These are phyloP conservation scores for Montifringilla adamsi DNA, from an alignment of 2,113 vertebrate genomes.

Conservation along the genomic window DNA sequence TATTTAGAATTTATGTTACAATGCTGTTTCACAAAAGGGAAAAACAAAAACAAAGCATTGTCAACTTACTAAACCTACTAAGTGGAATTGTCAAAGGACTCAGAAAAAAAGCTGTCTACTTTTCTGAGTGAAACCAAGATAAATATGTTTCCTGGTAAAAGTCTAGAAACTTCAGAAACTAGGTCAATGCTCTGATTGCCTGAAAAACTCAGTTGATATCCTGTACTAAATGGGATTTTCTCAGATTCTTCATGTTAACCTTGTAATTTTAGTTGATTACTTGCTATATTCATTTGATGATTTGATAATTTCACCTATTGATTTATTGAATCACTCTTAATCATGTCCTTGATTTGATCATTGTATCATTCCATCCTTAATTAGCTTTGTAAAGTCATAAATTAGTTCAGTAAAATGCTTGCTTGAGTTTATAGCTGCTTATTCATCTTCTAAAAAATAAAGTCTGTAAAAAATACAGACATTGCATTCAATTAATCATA, in stretches of 20 bases:
- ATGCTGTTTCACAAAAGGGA: not conserved
- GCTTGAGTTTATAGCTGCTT: not conserved
- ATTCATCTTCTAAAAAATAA: not conserved
- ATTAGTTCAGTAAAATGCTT: not conserved
- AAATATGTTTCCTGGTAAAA: not conserved
- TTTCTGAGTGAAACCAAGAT: not conserved
- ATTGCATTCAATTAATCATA: not conserved
- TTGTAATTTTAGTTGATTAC: not conserved
- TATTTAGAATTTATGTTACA: not conserved
- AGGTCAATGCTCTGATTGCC: not conserved
- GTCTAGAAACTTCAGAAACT: not conserved
- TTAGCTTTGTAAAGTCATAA: not conserved
- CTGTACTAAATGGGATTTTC: not conserved
- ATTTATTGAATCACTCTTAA: slow-evolving; percentile 33
- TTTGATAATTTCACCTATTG: slow-evolving; percentile 11
- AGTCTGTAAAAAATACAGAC: not conserved
- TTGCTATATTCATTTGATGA: not conserved
- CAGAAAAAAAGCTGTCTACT: not conserved
- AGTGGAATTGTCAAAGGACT: not conserved
- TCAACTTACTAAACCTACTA: not conserved
- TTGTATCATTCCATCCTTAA: not conserved
- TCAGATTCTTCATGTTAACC: not conserved
- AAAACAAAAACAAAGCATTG: not conserved
- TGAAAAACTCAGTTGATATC: not conserved
- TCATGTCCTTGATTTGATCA: not conserved